phyloP scores from a whole-genome alignment of 2,113 vertebrate genomes.

The Morone saxatilis region DNA sequence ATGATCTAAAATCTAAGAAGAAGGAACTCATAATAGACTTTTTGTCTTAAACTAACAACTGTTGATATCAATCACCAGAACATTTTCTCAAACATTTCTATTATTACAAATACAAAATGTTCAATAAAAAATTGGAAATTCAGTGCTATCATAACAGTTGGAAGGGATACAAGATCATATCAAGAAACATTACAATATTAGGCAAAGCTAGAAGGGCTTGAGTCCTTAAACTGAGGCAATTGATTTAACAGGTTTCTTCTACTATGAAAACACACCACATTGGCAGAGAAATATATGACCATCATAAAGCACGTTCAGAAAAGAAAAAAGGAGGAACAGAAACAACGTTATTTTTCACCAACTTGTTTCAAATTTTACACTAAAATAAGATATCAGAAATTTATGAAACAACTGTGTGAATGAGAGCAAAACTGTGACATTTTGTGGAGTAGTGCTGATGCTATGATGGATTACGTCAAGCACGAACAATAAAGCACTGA shows the following conservation, averaged over 20 bases:
- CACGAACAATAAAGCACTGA: slow-evolving; percentile 42
- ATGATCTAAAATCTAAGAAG: slow-evolving; percentile 64
- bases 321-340: slow-evolving; percentile 50
- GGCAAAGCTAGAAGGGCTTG: slow-evolving; percentile 68
- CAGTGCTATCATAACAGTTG: slow-evolving; percentile 74
- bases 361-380: slow-evolving; percentile 64
- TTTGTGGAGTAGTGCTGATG: slow-evolving; percentile 17
- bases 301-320: slow-evolving; percentile 64
- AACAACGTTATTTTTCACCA: slow-evolving; percentile 59
- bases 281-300: slow-evolving; percentile 68
- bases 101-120: slow-evolving; percentile 86
- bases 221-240: slow-evolving; percentile 70
- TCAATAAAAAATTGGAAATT: slow-evolving; percentile 86
- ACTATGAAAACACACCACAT: slow-evolving; percentile 76
- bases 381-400: slow-evolving; percentile 52
- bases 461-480: slow-evolving; percentile 45
- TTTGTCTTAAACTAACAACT: slow-evolving; percentile 59
- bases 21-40: slow-evolving; percentile 43
- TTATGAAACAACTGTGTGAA: slow-evolving; percentile 43
- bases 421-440: slow-evolving; percentile 52
- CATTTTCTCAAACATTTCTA: slow-evolving; percentile 78
- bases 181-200: slow-evolving; percentile 75
- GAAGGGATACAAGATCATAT: slow-evolving; percentile 76
- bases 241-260: slow-evolving; percentile 67
- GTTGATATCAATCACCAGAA: slow-evolving; percentile 74